Percentiles rank a stretch among this genome's conserved stretches.
phyloP scores from a whole-genome alignment of 2,888 invertebrate genomes.

The Acleris laterana region DNA sequence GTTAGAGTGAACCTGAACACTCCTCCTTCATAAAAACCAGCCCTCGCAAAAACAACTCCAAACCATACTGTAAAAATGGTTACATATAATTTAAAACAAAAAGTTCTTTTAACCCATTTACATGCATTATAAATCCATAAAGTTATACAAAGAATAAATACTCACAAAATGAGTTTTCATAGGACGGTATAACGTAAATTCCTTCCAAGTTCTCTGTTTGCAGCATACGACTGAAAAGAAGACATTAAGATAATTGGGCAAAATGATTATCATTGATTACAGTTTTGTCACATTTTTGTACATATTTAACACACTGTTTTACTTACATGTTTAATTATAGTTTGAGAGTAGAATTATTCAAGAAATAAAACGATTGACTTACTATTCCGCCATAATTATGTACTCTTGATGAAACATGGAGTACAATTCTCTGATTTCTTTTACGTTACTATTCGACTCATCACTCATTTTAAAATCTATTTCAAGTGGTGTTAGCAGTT shows the following conservation, averaged over 20 bases:
- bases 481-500: constrained; percentile 5
- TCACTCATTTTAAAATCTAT: constrained; percentile 61
- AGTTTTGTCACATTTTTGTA: background rate
- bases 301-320: background rate
- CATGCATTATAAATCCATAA: too few species aligned
- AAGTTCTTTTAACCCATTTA: too few species aligned
- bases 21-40: constrained; percentile 94
- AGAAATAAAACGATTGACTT: constrained; percentile 71
- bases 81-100: too few species aligned
- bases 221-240: constrained; percentile 90
- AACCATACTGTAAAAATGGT: constrained; percentile 90
- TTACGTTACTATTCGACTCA: constrained; percentile 64
- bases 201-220: constrained; percentile 94
- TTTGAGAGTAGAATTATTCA: background rate
- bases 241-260: background rate
- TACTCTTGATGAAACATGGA: constrained; percentile 94
- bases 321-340: background rate
- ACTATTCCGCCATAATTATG: constrained; percentile 96
- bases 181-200: constrained; percentile 96
- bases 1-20: constrained; percentile 94
- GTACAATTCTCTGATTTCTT: constrained; percentile 87
- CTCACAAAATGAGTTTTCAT: constrained; percentile 91
- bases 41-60: constrained; percentile 94
- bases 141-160: constrained; percentile 43
- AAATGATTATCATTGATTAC: constrained; percentile 1